Base-by-base conservation (phyloP, 2,888 invertebrate species). In the Belgica antarctica region DNA sequence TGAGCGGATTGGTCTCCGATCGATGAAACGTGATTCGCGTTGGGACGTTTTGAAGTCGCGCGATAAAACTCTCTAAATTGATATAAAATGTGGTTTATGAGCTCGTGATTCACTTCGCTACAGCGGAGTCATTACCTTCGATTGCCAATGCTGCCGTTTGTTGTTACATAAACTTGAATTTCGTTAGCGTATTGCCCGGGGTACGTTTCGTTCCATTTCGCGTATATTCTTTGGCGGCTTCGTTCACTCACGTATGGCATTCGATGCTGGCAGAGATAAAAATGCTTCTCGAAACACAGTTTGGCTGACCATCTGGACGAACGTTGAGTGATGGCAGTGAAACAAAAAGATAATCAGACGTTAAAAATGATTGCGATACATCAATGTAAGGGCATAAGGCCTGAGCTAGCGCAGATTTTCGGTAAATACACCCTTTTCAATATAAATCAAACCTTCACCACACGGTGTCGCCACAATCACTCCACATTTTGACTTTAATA, bases 231-330 rank as follows among this genome's bases (percentile, higher is more conserved):
- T 52, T 77, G 75, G n/a, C 80, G 80, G 75, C 80, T 79, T 70
- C 75, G 77, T 70, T 77, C 79, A 72, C 77, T 80, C 65, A 80
- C 80, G 73, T 77, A 79, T 24, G 79, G 80, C 80, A 80, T 80
- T 74, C 79, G 79, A 74, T 80, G 80, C 73, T 80, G 80, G 73
- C 80, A 80, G 68, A 80, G 77, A 73, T 78, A 80, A 61, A 79
- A 78, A 73, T 78, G 75, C 72, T 77, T 78, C 68, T 80, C 80
- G 69, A 77, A 76, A 70, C 80, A 80, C 41, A 76, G 74, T 57
- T 78, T 77, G 68, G 79, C 79, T 62, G 80, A 79, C 80, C 80
- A 80, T 75, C 78, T 78, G 59, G 25, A 15, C 5, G 17, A 7
- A 7, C 12, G 15, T 46, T 46, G 8, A 12, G 46, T 15, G 3